Conservation (phyloP, 2,797 vertebrate genomes). For the Darevskia nairensis region DNA sequence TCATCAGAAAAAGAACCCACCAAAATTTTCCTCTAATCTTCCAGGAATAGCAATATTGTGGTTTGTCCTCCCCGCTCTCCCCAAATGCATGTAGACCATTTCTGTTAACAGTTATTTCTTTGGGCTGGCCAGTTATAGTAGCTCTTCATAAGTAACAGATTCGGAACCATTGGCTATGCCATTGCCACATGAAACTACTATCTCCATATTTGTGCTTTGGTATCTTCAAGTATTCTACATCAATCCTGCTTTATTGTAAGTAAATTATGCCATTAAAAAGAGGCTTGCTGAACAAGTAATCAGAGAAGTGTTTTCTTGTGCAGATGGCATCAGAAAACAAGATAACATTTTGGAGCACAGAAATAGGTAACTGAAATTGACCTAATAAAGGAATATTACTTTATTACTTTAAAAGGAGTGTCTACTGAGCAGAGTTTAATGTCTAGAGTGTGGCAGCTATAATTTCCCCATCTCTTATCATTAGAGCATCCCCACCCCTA, state of each 20-base stretch:
- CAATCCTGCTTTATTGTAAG: background rate
- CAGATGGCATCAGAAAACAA: background rate
- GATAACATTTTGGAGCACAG: background rate
- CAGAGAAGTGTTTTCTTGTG: background rate
- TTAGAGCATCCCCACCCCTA: constrained; percentile 10
- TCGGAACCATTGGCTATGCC: no score
- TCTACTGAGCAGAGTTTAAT: constrained; percentile 16
- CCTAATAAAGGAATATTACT: constrained; percentile 1
- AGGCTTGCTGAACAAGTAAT: background rate
- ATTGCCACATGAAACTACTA: background rate
- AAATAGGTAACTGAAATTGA: constrained; percentile 20
- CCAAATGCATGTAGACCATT: background rate
- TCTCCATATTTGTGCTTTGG: background rate
- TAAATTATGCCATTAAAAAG: background rate
- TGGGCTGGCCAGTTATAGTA: background rate
- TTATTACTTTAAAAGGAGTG: no score
- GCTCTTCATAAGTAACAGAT: background rate
- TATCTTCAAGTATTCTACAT: background rate
- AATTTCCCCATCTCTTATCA: constrained; percentile 30
- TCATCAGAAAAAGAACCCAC: background rate
- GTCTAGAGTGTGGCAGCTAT: background rate
- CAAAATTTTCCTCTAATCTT: background rate
- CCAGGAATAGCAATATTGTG: background rate
- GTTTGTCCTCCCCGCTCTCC: background rate
- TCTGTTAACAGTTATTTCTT: background rate